Conservation (phyloP, 2,113 vertebrate species). For the Cebus imitator region DNA sequence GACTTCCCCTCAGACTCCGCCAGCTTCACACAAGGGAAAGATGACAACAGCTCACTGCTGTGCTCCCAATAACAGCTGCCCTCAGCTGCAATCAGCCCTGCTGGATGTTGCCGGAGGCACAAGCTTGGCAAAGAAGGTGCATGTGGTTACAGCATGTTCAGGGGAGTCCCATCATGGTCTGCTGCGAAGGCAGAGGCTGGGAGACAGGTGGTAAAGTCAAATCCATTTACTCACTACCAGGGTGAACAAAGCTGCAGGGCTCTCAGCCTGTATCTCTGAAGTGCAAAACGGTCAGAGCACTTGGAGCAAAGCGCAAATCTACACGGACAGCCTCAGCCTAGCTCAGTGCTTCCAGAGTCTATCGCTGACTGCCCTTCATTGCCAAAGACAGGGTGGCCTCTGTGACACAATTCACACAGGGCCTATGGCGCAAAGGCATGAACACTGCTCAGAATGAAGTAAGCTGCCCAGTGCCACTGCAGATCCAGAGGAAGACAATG, state of each 20-base stretch:
- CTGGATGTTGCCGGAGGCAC: not conserved
- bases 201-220: not conserved
- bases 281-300: not conserved
- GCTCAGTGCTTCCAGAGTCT: not conserved
- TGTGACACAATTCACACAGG: not conserved
- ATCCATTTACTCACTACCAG: not conserved
- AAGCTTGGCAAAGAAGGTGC: not conserved
- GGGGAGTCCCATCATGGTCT: not conserved
- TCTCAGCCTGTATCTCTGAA: not conserved
- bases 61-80: not conserved
- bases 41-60: not conserved
- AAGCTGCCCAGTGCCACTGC: not conserved
- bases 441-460: not conserved
- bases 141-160: rapidly evolving
- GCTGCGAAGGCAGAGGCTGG: not conserved
- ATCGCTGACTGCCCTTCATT: not conserved
- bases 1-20: not conserved
- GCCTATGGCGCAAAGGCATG: too few relatives aligned
- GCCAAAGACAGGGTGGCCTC: not conserved
- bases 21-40: not conserved
- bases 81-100: not conserved
- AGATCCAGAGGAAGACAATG: rapidly evolving
- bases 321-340: not conserved
- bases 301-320: not conserved
- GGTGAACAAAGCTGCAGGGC: not conserved